Conservation (phyloP, 1,140 invertebrate genomes). For the Bombus terrestris region DNA sequence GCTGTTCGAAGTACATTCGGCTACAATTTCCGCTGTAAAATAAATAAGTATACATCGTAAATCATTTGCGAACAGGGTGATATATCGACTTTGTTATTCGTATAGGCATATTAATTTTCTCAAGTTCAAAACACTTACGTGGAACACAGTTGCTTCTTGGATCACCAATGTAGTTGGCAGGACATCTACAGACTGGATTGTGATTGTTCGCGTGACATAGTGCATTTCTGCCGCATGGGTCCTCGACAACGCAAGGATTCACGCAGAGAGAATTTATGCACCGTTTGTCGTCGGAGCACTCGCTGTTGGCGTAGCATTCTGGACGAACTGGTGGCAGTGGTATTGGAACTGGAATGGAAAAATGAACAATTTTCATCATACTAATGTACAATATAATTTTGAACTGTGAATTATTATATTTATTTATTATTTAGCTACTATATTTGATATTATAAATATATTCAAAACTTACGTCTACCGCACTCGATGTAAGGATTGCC, state of each 20-base stretch:
- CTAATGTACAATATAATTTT: neutral
- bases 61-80: neutral
- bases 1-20: constrained; percentile 89
- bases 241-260: constrained; percentile 88
- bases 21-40: constrained; percentile 82
- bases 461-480: constrained; percentile 82
- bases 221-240: constrained; percentile 89
- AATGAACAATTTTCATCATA: neutral
- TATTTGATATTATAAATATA: neutral
- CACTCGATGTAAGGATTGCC: constrained; percentile 94
- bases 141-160: constrained; percentile 88
- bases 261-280: constrained; percentile 90
- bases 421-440: too few relatives aligned
- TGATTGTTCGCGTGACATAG: constrained; percentile 91
- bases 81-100: neutral
- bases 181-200: constrained; percentile 90
- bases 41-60: neutral
- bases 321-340: constrained; percentile 80
- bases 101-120: neutral
- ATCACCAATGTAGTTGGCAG: constrained; percentile 89
- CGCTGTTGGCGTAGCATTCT: constrained; percentile 90
- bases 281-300: constrained; percentile 88
- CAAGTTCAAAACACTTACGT: constrained; percentile 84
- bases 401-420: neutral
- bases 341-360: constrained; percentile 81